Conservation (phyloP, 1,140 invertebrate genomes). For the Papilio xuthus region DNA sequence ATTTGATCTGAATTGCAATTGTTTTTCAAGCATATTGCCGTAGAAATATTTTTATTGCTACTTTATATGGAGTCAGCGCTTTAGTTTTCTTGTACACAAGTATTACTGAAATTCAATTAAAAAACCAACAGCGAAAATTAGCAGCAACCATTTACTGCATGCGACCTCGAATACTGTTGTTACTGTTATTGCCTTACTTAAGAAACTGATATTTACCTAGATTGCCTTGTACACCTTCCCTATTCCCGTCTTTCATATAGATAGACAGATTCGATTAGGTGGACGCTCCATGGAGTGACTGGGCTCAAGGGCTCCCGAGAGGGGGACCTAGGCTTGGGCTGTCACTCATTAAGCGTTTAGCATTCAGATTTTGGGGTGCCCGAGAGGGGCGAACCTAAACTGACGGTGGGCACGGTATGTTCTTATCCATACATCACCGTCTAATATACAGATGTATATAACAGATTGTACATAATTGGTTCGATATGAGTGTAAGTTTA, state of each 20-base stretch:
- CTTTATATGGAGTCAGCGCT: constrained; percentile 2
- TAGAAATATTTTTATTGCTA: neutral
- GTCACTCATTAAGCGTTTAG: no score
- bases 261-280: no score
- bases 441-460: no score
- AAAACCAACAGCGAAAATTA: constrained; percentile 23
- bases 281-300: no score
- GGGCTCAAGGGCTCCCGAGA: no score
- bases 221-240: constrained; percentile 19
- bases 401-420: no score
- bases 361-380: no score
- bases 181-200: constrained; percentile 19
- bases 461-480: no score
- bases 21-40: neutral
- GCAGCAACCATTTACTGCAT: neutral
- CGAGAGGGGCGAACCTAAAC: no score
- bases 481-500: no score
- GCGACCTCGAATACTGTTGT: constrained; percentile 23
- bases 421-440: no score
- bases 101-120: constrained; percentile 35
- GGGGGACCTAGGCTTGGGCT: no score
- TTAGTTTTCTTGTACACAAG: constrained; percentile 7
- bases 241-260: neutral
- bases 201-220: neutral
- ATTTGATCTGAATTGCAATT: neutral